Conservation (phyloP, 2,888 invertebrate genomes). For the Clusia tigrina region DNA sequence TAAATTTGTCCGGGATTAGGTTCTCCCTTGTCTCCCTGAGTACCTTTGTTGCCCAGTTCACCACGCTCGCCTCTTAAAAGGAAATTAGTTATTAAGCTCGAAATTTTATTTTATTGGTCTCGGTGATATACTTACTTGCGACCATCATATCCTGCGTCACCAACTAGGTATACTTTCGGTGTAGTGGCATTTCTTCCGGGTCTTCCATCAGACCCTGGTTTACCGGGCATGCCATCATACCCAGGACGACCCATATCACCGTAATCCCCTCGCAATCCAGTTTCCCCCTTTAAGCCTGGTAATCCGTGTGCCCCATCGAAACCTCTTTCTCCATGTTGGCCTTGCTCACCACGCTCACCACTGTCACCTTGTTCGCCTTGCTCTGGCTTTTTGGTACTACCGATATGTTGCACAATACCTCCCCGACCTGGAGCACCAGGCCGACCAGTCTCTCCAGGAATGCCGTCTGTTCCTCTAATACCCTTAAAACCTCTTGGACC, state of each 20-base stretch:
- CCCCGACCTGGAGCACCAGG: constrained; percentile 60
- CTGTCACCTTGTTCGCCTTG: constrained; percentile 52
- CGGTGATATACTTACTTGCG: constrained; percentile 45
- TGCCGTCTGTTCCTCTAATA: constrained; percentile 69
- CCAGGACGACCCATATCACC: constrained; percentile 62
- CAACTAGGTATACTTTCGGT: constrained; percentile 51
- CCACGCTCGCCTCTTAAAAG: constrained; percentile 66
- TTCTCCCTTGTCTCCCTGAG: constrained; percentile 70
- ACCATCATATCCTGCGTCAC: constrained; percentile 56
- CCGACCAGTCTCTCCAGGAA: constrained; percentile 60
- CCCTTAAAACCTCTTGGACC: constrained; percentile 67
- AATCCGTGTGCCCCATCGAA: constrained; percentile 51
- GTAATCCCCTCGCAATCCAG: constrained; percentile 54
- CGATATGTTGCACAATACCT: constrained; percentile 47
- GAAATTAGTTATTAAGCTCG: too few species aligned
- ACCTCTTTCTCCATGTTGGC: constrained; percentile 54
- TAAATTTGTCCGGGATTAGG: constrained; percentile 67
- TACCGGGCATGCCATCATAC: constrained; percentile 64
- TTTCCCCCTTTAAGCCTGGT: constrained; percentile 57
- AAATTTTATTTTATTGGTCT: neutral
- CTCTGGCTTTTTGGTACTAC: constrained; percentile 44
- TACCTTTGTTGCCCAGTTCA: constrained; percentile 57
- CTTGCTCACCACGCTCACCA: constrained; percentile 62
- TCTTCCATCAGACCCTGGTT: constrained; percentile 67
- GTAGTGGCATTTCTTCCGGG: constrained; percentile 65